Evolutionary conservation across 2,113 vertebrate genomes (phyloP).

Genomic region (Phylloscopus trochilus): DNA sequence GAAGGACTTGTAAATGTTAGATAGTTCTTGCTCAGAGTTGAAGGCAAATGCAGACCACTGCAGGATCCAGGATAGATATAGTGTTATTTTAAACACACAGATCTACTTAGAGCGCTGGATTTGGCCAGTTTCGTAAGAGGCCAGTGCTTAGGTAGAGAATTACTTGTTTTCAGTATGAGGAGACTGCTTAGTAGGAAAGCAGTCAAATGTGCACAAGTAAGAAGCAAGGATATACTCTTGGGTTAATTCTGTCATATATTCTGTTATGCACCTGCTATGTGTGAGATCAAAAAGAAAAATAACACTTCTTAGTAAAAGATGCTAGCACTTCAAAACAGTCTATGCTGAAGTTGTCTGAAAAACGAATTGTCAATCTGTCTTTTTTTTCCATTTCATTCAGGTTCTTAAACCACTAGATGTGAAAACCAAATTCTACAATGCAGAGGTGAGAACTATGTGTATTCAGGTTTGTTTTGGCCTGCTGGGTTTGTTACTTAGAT

Average conservation of each 20-base stretch:
- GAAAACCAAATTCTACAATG: conserved; percentile 99
- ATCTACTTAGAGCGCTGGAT: neutral
- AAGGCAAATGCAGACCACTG: neutral
- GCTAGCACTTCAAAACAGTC: neutral
- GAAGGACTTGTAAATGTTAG: neutral
- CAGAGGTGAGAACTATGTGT: conserved; percentile 78
- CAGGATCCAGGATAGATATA: neutral
- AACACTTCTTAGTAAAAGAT: neutral
- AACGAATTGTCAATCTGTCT: conserved; percentile 68
- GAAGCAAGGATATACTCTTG: neutral
- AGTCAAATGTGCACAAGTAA: neutral
- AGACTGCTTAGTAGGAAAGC: neutral
- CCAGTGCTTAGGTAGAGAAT: neutral
- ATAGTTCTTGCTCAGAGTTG: neutral
- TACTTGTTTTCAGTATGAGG: neutral
- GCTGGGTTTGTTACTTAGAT: neutral
- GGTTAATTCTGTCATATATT: neutral
- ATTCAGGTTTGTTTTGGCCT: neutral
- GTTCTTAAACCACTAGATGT: conserved; percentile 97
- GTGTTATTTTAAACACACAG: neutral
- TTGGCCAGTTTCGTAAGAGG: neutral
- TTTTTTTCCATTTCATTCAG: conserved; percentile 82
- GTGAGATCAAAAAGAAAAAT: neutral
- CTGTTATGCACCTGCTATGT: neutral
- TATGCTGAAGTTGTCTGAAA: conserved; percentile 52